Percentiles rank a stretch among this genome's conserved stretches.
These are phyloP conservation scores for Lochmaea crataegi DNA, from an alignment of 2,888 invertebrate genomes.

Conservation along the genomic window DNA sequence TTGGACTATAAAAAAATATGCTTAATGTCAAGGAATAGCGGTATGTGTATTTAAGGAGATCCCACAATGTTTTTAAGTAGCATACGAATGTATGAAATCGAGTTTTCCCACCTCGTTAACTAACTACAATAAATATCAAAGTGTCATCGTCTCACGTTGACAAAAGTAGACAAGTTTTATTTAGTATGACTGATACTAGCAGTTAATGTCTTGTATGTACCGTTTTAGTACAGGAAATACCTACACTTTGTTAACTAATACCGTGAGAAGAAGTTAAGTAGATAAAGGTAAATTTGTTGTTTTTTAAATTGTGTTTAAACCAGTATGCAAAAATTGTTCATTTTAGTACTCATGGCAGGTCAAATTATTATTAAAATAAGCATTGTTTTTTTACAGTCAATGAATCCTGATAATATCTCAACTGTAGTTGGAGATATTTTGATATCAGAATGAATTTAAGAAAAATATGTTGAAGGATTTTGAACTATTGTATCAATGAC, in stretches of 20 bases:
- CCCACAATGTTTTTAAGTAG: not conserved
- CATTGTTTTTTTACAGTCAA: not conserved
- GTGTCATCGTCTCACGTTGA: not conserved
- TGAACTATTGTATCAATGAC: too few relatives aligned
- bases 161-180: not conserved
- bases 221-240: constrained; percentile 9
- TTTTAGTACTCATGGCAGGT: not conserved
- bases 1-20: too few relatives aligned
- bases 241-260: constrained; percentile 1
- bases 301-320: not conserved
- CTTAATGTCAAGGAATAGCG: too few relatives aligned
- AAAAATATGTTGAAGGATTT: too few relatives aligned
- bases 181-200: not conserved
- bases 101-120: not conserved
- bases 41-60: not conserved
- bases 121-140: not conserved
- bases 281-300: not conserved
- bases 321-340: not conserved
- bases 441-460: too few relatives aligned
- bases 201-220: constrained; percentile 10
- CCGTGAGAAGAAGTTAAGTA: constrained; percentile 8
- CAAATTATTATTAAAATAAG: not conserved
- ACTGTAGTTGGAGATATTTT: too few relatives aligned
- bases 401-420: too few relatives aligned
- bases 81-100: not conserved